Evolutionary conservation across 2,888 invertebrate species (phyloP), one percentile per base, ranked within the genome.

Genomic region (Athetis lepigone): DNA sequence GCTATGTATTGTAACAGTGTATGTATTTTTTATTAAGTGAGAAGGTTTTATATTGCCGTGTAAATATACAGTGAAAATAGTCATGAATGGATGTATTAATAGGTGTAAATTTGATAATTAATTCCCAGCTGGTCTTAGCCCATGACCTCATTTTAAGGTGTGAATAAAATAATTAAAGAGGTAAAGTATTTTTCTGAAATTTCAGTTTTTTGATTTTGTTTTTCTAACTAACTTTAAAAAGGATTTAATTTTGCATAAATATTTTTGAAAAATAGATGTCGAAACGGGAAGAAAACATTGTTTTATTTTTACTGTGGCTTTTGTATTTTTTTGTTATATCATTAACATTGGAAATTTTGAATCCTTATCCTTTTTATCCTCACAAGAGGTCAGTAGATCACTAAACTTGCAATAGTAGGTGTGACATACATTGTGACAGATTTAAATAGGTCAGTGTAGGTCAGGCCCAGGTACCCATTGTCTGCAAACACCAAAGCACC

Each of bases 161-260:
- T 45, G 54, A 37, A 54, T 58, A 54, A 57, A 39, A 45, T 67
- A 57, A 18, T 49, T 51, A 49, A 39, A 62, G 60, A 80, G 85
- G 85, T 83, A 79, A 71, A 61, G 65, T 62, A 75, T 65, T 64
- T 57, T 64, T 65, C 63, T 71, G 62, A 81, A 73, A 42, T 70
- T 68, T 65, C 29, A 29, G 13, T 45, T 73, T 72, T 77, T 16
- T 8, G 13, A 7, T 29, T 37, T 29, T 13, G 11, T 7, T 29
- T 0, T 19, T 29, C 0, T 9, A 21, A 0, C 19, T 23, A 1
- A 8, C 5, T 52, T 6, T 6, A 3, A 9, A 13, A 1, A n/a
- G 16, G 36, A 46, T 47, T 71, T 45, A 0, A 33, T 33, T 25
- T 45, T 18, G 7, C 27, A n/a, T n/a, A 23, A 25, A 27, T 63